Percentiles rank a stretch among this genome's conserved stretches.
These are phyloP conservation scores for Muscicapa striata DNA, from an alignment of 2,797 vertebrate genomes.

Conservation along the genomic window DNA sequence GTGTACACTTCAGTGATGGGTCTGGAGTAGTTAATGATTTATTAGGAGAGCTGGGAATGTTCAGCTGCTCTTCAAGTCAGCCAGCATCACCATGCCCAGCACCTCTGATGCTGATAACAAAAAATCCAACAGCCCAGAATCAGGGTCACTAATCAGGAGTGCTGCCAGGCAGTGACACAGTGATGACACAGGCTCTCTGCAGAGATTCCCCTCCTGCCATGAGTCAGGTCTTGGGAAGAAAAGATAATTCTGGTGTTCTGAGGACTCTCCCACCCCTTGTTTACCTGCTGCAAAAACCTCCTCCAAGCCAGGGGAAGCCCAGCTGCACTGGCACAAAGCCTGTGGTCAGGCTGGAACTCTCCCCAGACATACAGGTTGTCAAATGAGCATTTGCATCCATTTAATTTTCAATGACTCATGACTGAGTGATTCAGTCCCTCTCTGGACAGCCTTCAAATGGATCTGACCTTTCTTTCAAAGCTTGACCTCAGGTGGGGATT, in stretches of 20 bases:
- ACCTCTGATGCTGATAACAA: not conserved
- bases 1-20: not conserved
- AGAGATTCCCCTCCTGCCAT: not conserved
- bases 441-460: slow-evolving; percentile 43
- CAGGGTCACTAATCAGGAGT: not conserved
- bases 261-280: not conserved
- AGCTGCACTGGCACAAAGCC: not conserved
- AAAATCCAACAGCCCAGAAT: not conserved
- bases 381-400: slow-evolving; percentile 56
- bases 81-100: not conserved
- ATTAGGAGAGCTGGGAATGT: slow-evolving; percentile 19
- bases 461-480: slow-evolving; percentile 62
- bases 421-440: slow-evolving; percentile 53
- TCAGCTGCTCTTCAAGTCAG: not conserved
- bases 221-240: not conserved
- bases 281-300: slow-evolving; percentile 15
- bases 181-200: not conserved
- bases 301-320: not conserved
- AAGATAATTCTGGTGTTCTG: not conserved
- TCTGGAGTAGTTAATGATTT: slow-evolving; percentile 52
- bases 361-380: not conserved
- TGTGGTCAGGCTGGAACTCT: not conserved
- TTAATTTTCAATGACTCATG: slow-evolving; percentile 65
- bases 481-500: slow-evolving; percentile 59
- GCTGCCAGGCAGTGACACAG: not conserved